Evolutionary conservation across 1,140 invertebrate species (phyloP).

Genomic region (Wiebesia pumilae): DNA sequence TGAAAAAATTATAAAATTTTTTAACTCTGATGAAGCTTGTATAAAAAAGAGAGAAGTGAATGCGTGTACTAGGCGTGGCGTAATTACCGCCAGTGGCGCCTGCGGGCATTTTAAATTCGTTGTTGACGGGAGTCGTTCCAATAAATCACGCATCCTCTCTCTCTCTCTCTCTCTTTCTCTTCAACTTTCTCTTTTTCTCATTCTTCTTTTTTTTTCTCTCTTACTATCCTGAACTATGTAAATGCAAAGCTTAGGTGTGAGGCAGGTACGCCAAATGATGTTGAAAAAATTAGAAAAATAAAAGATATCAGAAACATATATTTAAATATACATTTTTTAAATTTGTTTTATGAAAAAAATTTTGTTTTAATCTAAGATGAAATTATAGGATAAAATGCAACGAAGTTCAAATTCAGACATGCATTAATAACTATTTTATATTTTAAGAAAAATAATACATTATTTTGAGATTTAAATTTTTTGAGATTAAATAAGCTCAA

Average conservation of each 20-base stretch:
- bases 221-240: background rate
- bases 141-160: background rate
- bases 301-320: background rate
- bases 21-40: background rate
- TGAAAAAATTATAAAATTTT: conserved; percentile 12
- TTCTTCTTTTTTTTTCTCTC: background rate
- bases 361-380: background rate
- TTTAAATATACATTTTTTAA: background rate
- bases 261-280: background rate
- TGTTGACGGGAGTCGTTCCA: background rate
- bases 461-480: no score
- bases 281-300: background rate
- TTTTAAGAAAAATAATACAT: no score
- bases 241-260: background rate
- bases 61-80: background rate
- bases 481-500: no score
- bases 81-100: background rate
- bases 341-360: background rate
- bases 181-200: background rate
- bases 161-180: background rate
- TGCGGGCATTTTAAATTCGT: background rate
- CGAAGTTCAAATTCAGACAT: no score
- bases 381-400: background rate
- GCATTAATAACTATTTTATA: no score
- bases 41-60: background rate